Percentiles rank a stretch among this genome's conserved stretches.
These are phyloP conservation scores for Talpa occidentalis DNA, from an alignment of 2,113 vertebrate genomes.

Conservation along the genomic window DNA sequence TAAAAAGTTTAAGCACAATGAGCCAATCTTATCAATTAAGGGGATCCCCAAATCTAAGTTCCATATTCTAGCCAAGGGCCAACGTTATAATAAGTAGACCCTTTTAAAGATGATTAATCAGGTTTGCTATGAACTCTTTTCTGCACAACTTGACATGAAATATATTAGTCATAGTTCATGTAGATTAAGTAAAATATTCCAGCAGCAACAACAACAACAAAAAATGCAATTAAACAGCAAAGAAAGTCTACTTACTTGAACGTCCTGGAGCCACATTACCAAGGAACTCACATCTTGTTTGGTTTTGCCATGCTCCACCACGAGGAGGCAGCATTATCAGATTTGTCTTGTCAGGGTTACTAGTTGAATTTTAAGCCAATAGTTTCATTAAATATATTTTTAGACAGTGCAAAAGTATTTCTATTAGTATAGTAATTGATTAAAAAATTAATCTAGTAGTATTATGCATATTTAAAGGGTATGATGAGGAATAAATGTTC, in stretches of 20 bases:
- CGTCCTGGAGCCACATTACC: not conserved
- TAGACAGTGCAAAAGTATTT: not conserved
- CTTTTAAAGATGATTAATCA: constrained; percentile 1
- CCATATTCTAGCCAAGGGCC: no score
- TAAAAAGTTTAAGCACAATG: not conserved
- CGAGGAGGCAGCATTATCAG: not conserved
- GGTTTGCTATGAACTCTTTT: not conserved
- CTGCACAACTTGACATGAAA: not conserved
- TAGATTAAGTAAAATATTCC: not conserved
- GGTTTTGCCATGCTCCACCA: not conserved
- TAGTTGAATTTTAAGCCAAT: not conserved
- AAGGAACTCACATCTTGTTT: not conserved
- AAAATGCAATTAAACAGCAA: not conserved
- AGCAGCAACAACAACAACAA: not conserved
- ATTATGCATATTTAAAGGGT: not conserved
- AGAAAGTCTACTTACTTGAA: constrained; percentile 6
- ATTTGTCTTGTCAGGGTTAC: not conserved
- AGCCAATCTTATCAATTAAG: not conserved
- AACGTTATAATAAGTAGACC: no score
- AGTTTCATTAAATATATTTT: not conserved
- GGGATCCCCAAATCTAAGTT: not conserved
- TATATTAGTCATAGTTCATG: not conserved
- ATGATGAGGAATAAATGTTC: not conserved
- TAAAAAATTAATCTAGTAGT: not conserved
- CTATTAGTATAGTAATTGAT: not conserved